Percentiles rank a stretch among this genome's conserved stretches.
Evolutionary conservation across 2,888 invertebrate genomes (phyloP).

Genomic region (Oscheius sp.): DNA sequence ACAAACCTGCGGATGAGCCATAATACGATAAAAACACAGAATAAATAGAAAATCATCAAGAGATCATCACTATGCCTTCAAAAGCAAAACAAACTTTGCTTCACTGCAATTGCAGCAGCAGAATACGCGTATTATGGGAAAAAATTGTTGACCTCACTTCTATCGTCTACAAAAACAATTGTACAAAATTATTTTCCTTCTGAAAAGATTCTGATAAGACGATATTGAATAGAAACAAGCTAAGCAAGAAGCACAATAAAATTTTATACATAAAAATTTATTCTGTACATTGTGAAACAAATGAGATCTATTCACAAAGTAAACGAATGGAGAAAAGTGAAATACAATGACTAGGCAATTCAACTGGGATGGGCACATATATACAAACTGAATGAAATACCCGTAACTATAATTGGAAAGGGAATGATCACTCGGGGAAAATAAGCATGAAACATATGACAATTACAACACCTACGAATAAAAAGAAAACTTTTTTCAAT

Average conservation of each 20-base stretch:
- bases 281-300: constrained; percentile 1
- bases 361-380: background rate
- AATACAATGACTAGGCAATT: constrained; percentile 11
- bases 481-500: constrained; percentile 60
- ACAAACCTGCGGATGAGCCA: constrained; percentile 28
- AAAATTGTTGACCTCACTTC: too few relatives aligned
- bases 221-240: background rate
- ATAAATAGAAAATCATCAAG: constrained; percentile 14
- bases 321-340: background rate
- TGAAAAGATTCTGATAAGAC: background rate
- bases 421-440: constrained; percentile 46
- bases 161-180: too few relatives aligned
- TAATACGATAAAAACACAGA: background rate
- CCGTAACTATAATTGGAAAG: background rate
- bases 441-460: constrained; percentile 64
- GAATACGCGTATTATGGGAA: too few relatives aligned
- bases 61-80: constrained; percentile 22
- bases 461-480: constrained; percentile 65
- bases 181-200: background rate
- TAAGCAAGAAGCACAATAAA: too few relatives aligned
- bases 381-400: constrained; percentile 20
- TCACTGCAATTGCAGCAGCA: too few relatives aligned
- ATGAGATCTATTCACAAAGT: background rate
- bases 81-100: too few relatives aligned
- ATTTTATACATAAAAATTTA: background rate